Percentiles rank a stretch among this genome's conserved stretches.
Evolutionary conservation across 1,140 invertebrate species (phyloP).

Genomic region (Hylyphantes graminicola): DNA sequence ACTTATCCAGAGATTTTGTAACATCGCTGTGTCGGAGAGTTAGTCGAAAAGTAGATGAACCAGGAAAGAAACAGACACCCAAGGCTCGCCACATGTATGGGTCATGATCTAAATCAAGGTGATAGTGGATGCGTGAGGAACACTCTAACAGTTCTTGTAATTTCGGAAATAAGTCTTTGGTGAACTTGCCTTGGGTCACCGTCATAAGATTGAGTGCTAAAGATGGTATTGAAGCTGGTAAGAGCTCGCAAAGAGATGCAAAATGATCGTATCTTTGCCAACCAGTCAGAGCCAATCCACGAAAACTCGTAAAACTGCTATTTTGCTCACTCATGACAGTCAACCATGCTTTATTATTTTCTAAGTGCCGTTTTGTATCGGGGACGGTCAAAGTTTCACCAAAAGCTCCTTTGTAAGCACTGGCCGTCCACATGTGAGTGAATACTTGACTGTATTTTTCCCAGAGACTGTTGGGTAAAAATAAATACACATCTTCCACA

Average conservation of each 20-base stretch:
- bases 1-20: conserved; percentile 67
- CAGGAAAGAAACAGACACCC: conserved; percentile 72
- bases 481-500: conserved; percentile 72
- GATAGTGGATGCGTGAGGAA: conserved; percentile 55
- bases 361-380: conserved; percentile 74
- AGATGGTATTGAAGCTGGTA: conserved; percentile 82
- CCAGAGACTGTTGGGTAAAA: conserved; percentile 76
- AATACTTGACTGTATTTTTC: conserved; percentile 85
- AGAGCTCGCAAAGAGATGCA: conserved; percentile 88
- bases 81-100: conserved; percentile 74
- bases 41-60: conserved; percentile 73
- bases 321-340: conserved; percentile 73
- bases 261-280: conserved; percentile 92
- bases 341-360: conserved; percentile 80
- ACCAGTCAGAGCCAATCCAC: conserved; percentile 76
- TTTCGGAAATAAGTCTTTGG: conserved; percentile 68
- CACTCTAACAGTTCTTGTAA: conserved; percentile 74
- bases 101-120: conserved; percentile 73
- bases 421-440: conserved; percentile 86
- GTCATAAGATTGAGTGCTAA: conserved; percentile 75
- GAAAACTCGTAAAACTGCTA: conserved; percentile 71
- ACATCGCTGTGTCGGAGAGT: conserved; percentile 71
- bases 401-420: conserved; percentile 86
- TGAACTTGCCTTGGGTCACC: conserved; percentile 74
- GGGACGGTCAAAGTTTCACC: conserved; percentile 79